phyloP scores from a whole-genome alignment of 2,113 vertebrate genomes.

The Carassius auratus region DNA sequence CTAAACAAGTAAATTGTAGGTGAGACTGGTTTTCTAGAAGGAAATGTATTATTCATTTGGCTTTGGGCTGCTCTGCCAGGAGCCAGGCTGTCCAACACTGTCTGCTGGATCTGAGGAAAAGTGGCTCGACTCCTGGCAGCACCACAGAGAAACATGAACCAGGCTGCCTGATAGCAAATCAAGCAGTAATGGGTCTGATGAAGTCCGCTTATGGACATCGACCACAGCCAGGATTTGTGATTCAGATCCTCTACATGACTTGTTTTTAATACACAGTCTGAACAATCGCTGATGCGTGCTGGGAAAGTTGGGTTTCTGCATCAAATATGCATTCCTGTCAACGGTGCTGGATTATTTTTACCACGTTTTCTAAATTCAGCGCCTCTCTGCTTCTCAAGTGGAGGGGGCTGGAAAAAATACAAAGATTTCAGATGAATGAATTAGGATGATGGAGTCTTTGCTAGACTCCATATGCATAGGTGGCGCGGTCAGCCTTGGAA shows the following conservation, averaged over 20 bases:
- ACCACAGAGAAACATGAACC: slow-evolving; percentile 36
- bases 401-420: not conserved
- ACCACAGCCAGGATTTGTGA: not conserved
- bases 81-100: slow-evolving; percentile 19
- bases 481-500: not conserved
- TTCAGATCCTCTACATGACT: not conserved
- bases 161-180: not conserved
- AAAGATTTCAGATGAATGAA: slow-evolving; percentile 1
- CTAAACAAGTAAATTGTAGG: not conserved
- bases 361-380: slow-evolving; percentile 26
- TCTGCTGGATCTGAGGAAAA: slow-evolving; percentile 19
- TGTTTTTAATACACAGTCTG: slow-evolving; percentile 12
- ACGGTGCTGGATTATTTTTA: slow-evolving; percentile 21
- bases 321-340: slow-evolving; percentile 33
- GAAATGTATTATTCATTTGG: slow-evolving; percentile 47
- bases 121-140: slow-evolving; percentile 20
- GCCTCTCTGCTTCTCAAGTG: not conserved
- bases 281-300: not conserved
- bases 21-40: slow-evolving; percentile 23
- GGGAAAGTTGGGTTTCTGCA: not conserved
- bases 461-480: not conserved
- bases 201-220: not conserved
- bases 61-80: slow-evolving; percentile 38
- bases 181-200: slow-evolving; percentile 26
- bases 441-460: not conserved